These are phyloP conservation scores for Stomatorhinus ivindoensis DNA, from an alignment of 2,113 vertebrate species.

Conservation along the genomic window DNA sequence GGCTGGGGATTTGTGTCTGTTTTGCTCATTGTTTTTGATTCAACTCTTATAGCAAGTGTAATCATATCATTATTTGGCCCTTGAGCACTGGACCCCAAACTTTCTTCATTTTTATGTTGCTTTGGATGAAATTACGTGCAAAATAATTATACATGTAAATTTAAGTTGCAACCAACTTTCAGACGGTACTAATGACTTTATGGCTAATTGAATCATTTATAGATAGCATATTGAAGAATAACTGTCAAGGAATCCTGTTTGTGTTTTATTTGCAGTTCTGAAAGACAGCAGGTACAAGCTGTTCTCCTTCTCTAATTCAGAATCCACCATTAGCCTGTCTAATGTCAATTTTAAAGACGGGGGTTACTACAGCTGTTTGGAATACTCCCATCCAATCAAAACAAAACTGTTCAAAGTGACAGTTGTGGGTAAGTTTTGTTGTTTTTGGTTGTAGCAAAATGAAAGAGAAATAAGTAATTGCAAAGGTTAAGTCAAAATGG, in stretches of 20 bases:
- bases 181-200: background rate
- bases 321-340: constrained; percentile 46
- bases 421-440: constrained; percentile 51
- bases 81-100: background rate
- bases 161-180: background rate
- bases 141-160: background rate
- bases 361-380: constrained; percentile 53
- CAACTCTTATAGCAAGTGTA: background rate
- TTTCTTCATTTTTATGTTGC: background rate
- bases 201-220: background rate
- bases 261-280: constrained; percentile 34
- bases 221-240: background rate
- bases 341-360: constrained; percentile 50
- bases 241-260: background rate
- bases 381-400: constrained; percentile 20
- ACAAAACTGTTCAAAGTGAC: constrained; percentile 46
- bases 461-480: background rate
- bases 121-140: background rate
- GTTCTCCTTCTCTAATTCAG: constrained; percentile 28
- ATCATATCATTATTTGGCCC: background rate
- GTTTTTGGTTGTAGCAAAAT: background rate
- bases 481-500: background rate
- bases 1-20: background rate
- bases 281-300: constrained; percentile 47
- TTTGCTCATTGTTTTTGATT: background rate